Evolutionary conservation across 37 sponge, comb jelly and placozoan genomes (phyloP).

Genomic region (Halichondria panicea): DNA sequence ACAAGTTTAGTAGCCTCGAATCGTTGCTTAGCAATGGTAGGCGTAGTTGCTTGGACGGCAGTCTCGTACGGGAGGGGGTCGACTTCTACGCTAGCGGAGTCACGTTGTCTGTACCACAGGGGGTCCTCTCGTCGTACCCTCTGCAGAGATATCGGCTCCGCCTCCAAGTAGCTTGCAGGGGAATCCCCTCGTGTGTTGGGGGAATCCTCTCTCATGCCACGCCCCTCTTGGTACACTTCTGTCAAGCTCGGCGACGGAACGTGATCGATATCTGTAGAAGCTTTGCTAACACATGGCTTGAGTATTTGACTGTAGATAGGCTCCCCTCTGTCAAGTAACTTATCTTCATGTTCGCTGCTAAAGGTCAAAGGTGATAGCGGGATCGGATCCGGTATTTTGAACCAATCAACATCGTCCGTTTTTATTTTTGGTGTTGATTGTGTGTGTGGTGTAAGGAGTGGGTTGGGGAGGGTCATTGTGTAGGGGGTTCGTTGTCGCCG

Average conservation of each 20-base stretch:
- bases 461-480: background rate
- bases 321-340: too few relatives aligned
- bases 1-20: too few relatives aligned
- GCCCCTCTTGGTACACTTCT: constrained; percentile 1
- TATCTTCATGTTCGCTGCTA: constrained; percentile 5
- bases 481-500: background rate
- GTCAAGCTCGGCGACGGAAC: constrained; percentile 4
- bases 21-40: too few relatives aligned
- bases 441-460: background rate
- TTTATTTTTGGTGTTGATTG: background rate
- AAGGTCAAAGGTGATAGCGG: constrained; percentile 14
- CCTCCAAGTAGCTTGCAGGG: constrained; percentile 1
- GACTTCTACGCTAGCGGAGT: background rate
- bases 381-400: background rate
- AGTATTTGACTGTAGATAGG: too few relatives aligned
- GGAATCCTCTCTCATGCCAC: background rate
- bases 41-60: background rate
- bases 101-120: constrained; percentile 18
- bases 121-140: constrained; percentile 1
- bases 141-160: background rate
- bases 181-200: background rate
- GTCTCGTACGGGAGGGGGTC: constrained; percentile 2
- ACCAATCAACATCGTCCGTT: constrained; percentile 2
- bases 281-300: too few relatives aligned
- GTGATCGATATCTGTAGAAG: too few relatives aligned